Base-by-base conservation (phyloP, 2,888 invertebrate genomes). In the Idaea biselata region DNA sequence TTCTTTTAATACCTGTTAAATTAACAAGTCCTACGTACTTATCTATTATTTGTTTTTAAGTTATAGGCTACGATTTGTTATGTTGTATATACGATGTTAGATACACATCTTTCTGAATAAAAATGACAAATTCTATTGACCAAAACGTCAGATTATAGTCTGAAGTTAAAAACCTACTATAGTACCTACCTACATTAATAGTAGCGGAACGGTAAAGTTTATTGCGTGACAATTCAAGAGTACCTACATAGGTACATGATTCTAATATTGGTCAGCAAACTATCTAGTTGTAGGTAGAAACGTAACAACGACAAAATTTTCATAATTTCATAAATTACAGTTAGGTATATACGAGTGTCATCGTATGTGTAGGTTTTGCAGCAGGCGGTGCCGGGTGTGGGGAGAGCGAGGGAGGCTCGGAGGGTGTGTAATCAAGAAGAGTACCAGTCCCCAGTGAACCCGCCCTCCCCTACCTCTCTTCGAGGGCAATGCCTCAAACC, bases 341-440 rank as follows among this genome's bases (percentile, higher is more conserved):
- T 80, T 44, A 44, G 44, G 14, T 82, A 78, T 78, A 80, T 72
- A 69, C 71, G 71, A 74, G 74, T 80, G 78, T 83, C 83, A 86
- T 83, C 83, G 79, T 82, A 87, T 86, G 86, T 83, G 84, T 88
- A 84, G 78, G 77, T 82, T 80, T 78, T 81, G 80, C 83, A 83
- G 78, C 74, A 76, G 81, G 80, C 73, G 81, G 76, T 80, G 78
- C 73, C 74, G 73, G 74, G 72, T 73, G 75, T 76, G 73, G 75
- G 78, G 77, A 73, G 73, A 65, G 70, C 44, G 70, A 73, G 70
- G 70, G 80, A 73, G 77, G 79, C 73, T 71, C 68, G 74, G 78
- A 82, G 84, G 86, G 85, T 76, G 85, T 81, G 91, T 93, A 93
- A 93, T 93, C 93, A 93, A 93, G 92, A 89, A 91, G 92, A 93